phyloP scores from a whole-genome alignment of 2,888 invertebrate genomes.

The Prenolepis imparis region DNA sequence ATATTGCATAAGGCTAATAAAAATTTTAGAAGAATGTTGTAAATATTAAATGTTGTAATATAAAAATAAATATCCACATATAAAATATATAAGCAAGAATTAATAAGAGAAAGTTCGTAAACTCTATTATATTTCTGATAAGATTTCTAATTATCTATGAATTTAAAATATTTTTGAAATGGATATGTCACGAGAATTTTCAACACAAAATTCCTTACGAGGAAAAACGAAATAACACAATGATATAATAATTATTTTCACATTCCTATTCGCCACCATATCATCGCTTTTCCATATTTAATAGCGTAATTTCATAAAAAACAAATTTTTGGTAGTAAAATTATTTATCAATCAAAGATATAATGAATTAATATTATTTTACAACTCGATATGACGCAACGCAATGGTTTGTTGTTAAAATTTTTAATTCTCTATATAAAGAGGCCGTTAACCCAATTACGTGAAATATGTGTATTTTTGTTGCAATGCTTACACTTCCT shows the following conservation, averaged over 20 bases:
- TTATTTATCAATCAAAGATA: conserved; percentile 18
- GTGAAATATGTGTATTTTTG: conserved; percentile 41
- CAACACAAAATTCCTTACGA: background rate
- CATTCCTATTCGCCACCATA: background rate
- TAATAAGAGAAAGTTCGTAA: background rate
- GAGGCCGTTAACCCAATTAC: conserved; percentile 67
- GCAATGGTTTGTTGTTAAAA: conserved; percentile 3
- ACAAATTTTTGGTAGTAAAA: background rate
- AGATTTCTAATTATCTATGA: background rate
- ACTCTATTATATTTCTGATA: background rate
- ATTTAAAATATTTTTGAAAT: background rate
- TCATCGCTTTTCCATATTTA: background rate
- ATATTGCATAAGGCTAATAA: background rate
- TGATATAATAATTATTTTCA: conserved; percentile 4
- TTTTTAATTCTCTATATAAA: conserved; percentile 29
- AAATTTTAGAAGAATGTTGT: background rate
- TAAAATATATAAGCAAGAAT: background rate
- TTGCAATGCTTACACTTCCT: conserved; percentile 61
- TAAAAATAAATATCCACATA: background rate
- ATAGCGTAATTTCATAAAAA: background rate
- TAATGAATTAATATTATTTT: background rate
- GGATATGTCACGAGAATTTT: background rate
- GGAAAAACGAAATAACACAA: background rate
- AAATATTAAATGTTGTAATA: background rate
- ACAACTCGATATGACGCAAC: background rate